phyloP scores from a whole-genome alignment of 2,113 vertebrate species.

The Leucoraja erinaceus region DNA sequence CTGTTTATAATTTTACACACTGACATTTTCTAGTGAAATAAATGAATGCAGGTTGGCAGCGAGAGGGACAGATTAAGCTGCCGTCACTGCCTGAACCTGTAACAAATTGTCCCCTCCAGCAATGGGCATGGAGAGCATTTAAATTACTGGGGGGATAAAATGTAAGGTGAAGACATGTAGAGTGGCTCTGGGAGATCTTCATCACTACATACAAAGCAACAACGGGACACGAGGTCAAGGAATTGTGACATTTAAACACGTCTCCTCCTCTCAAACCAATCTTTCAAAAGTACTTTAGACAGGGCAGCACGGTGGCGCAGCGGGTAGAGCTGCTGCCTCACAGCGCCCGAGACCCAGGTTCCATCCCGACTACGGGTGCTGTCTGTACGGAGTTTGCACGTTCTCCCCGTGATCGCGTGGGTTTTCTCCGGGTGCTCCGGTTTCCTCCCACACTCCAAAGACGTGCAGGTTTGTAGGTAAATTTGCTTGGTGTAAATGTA shows the following conservation, averaged over 20 bases:
- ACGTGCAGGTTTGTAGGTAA: too few relatives aligned
- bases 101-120: conserved; percentile 73
- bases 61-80: conserved; percentile 66
- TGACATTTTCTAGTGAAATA: conserved; percentile 67
- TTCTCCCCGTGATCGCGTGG: too few relatives aligned
- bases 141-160: conserved; percentile 53
- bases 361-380: too few relatives aligned
- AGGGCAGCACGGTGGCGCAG: neutral
- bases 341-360: too few relatives aligned
- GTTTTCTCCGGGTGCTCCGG: too few relatives aligned
- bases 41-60: conserved; percentile 66
- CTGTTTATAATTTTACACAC: conserved; percentile 64
- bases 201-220: neutral
- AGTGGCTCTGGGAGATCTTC: neutral
- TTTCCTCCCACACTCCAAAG: too few relatives aligned
- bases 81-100: conserved; percentile 67
- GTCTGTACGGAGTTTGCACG: too few relatives aligned
- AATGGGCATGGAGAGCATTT: conserved; percentile 58
- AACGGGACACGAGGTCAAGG: neutral
- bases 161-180: conserved; percentile 1
- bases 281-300: neutral
- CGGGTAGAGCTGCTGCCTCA: neutral
- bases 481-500: too few relatives aligned
- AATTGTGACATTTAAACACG: neutral
- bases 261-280: neutral